Evolutionary conservation across 2,888 invertebrate species (phyloP).

Genomic region (Scaptomyza cyrtandrae): DNA sequence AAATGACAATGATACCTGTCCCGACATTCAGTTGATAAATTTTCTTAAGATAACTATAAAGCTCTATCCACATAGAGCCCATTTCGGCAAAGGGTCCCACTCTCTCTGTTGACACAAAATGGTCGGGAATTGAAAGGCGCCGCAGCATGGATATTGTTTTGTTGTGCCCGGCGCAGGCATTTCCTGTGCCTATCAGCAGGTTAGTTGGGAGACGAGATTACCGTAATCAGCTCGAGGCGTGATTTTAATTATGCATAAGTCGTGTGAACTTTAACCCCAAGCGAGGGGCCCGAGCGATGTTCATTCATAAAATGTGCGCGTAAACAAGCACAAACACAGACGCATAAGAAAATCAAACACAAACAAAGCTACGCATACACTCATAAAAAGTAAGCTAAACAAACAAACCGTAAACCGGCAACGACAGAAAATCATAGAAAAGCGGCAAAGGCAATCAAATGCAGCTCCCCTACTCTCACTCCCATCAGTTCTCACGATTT

Average conservation of each 20-base stretch:
- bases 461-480: slow-evolving; percentile 13
- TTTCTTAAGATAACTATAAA: neutral
- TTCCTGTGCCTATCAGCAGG: slow-evolving; percentile 89
- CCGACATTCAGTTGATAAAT: slow-evolving; percentile 15
- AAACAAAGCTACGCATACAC: slow-evolving; percentile 35
- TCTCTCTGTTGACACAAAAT: slow-evolving; percentile 86
- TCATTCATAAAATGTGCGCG: slow-evolving; percentile 72
- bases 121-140: slow-evolving; percentile 86
- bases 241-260: slow-evolving; percentile 58
- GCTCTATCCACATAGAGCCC: slow-evolving; percentile 56
- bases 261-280: slow-evolving; percentile 64
- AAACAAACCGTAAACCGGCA: slow-evolving; percentile 66
- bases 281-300: slow-evolving; percentile 27
- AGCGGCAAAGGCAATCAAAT: slow-evolving; percentile 34
- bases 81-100: slow-evolving; percentile 86
- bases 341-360: slow-evolving; percentile 1
- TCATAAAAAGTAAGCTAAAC: slow-evolving; percentile 72
- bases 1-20: neutral
- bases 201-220: slow-evolving; percentile 75
- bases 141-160: slow-evolving; percentile 88
- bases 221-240: slow-evolving; percentile 24
- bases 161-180: slow-evolving; percentile 91
- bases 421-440: slow-evolving; percentile 18
- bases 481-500: slow-evolving; percentile 5
- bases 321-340: slow-evolving; percentile 44